Conservation (phyloP, 2,888 invertebrate genomes). For the Diaperis boleti region DNA sequence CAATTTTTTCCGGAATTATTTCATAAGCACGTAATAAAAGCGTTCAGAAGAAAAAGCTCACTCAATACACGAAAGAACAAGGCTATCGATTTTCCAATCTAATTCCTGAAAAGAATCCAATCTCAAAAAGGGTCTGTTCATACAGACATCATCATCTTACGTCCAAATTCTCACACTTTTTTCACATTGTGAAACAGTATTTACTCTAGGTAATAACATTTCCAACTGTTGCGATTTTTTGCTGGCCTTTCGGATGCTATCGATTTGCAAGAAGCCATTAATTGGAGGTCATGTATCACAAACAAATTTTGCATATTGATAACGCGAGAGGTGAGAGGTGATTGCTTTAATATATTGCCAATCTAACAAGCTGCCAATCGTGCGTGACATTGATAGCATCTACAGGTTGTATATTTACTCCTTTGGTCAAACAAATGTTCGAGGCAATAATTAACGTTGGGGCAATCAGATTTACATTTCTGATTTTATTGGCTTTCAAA, state of each 20-base stretch:
- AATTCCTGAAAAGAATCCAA: slow-evolving; percentile 33
- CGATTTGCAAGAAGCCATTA: slow-evolving; percentile 38
- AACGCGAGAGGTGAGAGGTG: slow-evolving; percentile 28
- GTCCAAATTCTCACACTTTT: slow-evolving; percentile 29
- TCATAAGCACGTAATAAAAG: slow-evolving; percentile 19
- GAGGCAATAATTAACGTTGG: no score
- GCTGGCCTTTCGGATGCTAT: slow-evolving; percentile 11
- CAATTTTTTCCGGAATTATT: slow-evolving; percentile 21
- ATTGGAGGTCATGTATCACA: slow-evolving; percentile 45
- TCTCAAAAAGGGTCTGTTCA: slow-evolving; percentile 29
- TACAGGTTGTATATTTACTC: slow-evolving; percentile 9
- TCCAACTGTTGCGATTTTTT: background rate
- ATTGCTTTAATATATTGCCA: slow-evolving; percentile 41
- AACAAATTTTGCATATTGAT: slow-evolving; percentile 46
- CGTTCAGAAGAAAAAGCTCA: slow-evolving; percentile 12
- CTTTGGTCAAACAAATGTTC: no score
- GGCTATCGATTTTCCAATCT: slow-evolving; percentile 31
- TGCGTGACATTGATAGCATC: slow-evolving; percentile 24
- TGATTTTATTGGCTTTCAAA: no score
- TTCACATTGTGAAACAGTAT: slow-evolving; percentile 25
- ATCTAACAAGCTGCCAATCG: slow-evolving; percentile 38
- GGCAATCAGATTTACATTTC: no score
- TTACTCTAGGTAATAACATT: slow-evolving; percentile 18
- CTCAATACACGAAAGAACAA: slow-evolving; percentile 24
- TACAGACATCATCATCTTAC: slow-evolving; percentile 31